Evolutionary conservation across 2,888 invertebrate genomes (phyloP).

Genomic region (Druceiella hillmani): DNA sequence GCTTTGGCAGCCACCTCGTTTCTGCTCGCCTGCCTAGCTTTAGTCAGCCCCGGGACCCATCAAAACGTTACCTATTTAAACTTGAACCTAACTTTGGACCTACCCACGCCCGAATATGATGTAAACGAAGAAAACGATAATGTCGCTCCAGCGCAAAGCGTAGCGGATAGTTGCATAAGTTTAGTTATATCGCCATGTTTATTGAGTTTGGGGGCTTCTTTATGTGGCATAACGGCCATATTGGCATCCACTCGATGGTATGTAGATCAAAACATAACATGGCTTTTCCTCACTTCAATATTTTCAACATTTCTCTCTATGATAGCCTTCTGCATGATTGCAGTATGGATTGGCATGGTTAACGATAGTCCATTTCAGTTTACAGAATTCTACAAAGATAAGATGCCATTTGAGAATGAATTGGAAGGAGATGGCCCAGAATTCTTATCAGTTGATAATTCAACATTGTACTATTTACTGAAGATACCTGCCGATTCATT

Average conservation of each 20-base stretch:
- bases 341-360: slow-evolving; percentile 39
- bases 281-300: slow-evolving; percentile 53
- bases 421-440: slow-evolving; percentile 33
- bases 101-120: slow-evolving; percentile 20
- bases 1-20: slow-evolving; percentile 54
- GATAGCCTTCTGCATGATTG: slow-evolving; percentile 38
- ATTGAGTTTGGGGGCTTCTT: slow-evolving; percentile 46
- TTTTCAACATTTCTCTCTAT: slow-evolving; percentile 50
- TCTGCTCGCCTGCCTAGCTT: slow-evolving; percentile 50
- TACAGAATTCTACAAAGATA: slow-evolving; percentile 40
- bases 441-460: slow-evolving; percentile 3
- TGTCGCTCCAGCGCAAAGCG: slow-evolving; percentile 19
- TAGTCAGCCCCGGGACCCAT: slow-evolving; percentile 32
- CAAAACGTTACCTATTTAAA: background rate
- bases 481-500: no score
- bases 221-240: slow-evolving; percentile 50
- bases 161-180: slow-evolving; percentile 29
- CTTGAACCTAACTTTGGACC: slow-evolving; percentile 15
- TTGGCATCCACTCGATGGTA: slow-evolving; percentile 63
- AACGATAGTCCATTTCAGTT: slow-evolving; percentile 34
- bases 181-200: slow-evolving; percentile 47
- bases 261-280: slow-evolving; percentile 58
- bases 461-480: slow-evolving; percentile 2
- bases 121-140: slow-evolving; percentile 18
- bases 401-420: slow-evolving; percentile 37